phyloP scores from a whole-genome alignment of 2,113 vertebrate species.

The Himantopus leucocephalus region DNA sequence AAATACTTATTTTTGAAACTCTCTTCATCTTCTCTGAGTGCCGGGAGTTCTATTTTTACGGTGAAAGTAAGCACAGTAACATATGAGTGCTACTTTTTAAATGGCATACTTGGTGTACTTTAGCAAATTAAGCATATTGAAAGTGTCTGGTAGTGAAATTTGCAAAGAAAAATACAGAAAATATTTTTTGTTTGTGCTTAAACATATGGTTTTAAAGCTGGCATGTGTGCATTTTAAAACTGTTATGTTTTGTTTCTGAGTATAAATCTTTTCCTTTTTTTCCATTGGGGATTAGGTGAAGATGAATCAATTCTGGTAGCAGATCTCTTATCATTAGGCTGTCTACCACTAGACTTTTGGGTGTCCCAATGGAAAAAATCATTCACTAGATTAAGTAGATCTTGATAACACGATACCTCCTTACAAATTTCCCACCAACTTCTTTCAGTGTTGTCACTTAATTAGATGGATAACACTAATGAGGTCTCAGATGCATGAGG shows the following conservation, averaged over 20 bases:
- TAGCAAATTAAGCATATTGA: conserved; percentile 25
- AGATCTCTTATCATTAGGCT: not conserved
- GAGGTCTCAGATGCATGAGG: not conserved
- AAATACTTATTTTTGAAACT: conserved; percentile 34
- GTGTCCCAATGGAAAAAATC: not conserved
- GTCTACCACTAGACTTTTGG: not conserved
- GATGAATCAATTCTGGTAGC: not conserved
- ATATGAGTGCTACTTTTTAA: conserved; percentile 23
- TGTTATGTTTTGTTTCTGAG: not conserved
- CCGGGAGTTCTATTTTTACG: conserved; percentile 36
- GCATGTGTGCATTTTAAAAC: conserved; percentile 7
- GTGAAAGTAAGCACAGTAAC: conserved; percentile 6
- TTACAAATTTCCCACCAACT: not conserved
- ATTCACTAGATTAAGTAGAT: not conserved
- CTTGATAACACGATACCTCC: not conserved
- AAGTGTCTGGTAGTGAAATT: conserved; percentile 20
- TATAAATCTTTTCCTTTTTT: not conserved
- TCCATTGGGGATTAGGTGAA: not conserved
- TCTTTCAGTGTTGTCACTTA: not conserved
- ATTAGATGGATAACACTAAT: not conserved
- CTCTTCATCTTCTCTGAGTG: not conserved
- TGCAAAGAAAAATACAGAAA: conserved; percentile 36
- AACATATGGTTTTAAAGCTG: conserved; percentile 50
- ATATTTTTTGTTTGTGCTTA: conserved; percentile 41
- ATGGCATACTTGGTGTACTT: not conserved